Evolutionary conservation across 1,140 invertebrate species (phyloP).

Genomic region (Diorhabda sublineata): DNA sequence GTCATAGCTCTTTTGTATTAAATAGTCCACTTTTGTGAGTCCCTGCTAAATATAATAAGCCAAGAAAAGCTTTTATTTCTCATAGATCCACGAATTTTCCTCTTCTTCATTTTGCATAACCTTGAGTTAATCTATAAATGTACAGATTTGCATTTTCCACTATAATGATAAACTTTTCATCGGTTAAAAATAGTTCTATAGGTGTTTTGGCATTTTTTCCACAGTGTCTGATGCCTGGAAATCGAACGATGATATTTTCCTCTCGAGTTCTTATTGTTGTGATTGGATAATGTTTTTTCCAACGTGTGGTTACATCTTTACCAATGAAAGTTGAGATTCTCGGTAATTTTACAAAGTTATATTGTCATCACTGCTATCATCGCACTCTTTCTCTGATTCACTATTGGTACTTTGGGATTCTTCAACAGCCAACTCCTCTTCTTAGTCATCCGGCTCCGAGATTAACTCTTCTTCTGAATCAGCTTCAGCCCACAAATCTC

Average conservation of each 20-base stretch:
- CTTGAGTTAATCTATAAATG: too few relatives aligned
- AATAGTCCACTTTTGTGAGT: neutral
- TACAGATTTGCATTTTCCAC: neutral
- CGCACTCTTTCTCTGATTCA: neutral
- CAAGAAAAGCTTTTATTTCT: neutral
- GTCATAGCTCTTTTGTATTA: neutral
- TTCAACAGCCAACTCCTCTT: neutral
- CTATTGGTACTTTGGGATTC: neutral
- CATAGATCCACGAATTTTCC: neutral
- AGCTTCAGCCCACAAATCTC: too few relatives aligned
- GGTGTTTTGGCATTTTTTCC: neutral
- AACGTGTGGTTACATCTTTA: neutral
- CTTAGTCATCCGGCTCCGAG: neutral
- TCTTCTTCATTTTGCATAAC: neutral
- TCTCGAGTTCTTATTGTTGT: neutral
- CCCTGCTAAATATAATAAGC: neutral
- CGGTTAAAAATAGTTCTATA: neutral
- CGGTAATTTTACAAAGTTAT: neutral
- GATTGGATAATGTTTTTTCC: neutral
- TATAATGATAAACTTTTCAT: neutral
- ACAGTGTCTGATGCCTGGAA: neutral
- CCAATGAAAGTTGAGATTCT: neutral
- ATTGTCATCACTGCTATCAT: too few relatives aligned
- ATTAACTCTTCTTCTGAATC: too few relatives aligned
- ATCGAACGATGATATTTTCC: neutral